A percentile compares a stretch with the other conserved stretches of the same genome.
Evolutionary conservation across 2,797 vertebrate species (phyloP).

Genomic region (Mus caroli): DNA sequence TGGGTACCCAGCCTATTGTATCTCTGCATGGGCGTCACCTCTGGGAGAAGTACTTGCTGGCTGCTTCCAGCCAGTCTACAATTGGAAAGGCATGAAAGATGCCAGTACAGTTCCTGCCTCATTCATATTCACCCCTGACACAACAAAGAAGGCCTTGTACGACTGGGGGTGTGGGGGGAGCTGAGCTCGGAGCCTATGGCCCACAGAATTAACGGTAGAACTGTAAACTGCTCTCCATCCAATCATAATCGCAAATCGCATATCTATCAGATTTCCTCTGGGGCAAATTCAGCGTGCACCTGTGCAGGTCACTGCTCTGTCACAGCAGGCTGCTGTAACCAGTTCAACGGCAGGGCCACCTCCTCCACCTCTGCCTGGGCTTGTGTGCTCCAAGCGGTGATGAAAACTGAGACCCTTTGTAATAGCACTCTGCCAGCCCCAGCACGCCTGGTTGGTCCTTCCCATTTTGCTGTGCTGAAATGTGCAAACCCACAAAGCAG

Average conservation of each 20-base stretch:
- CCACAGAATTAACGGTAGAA: not conserved
- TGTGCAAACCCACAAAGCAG: not conserved
- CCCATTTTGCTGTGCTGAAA: not conserved
- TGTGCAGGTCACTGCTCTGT: not conserved
- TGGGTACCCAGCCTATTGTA: not conserved
- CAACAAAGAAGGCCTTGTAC: conserved; percentile 37
- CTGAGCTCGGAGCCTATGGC: not conserved
- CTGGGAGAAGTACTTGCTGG: not conserved
- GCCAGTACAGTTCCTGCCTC: not conserved
- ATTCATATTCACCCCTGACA: not conserved
- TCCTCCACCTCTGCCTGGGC: not conserved
- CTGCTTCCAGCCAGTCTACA: not conserved
- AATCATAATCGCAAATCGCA: not conserved
- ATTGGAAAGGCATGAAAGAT: not conserved
- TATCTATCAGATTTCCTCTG: not conserved
- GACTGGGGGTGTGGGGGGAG: not conserved
- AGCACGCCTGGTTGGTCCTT: conserved; percentile 42
- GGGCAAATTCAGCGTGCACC: not conserved
- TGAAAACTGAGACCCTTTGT: not conserved
- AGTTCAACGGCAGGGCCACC: not conserved
- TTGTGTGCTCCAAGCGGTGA: accelerated
- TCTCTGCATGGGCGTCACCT: accelerated
- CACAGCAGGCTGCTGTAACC: not conserved
- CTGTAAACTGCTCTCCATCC: not conserved
- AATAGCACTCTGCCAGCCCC: accelerated